phyloP scores from a whole-genome alignment of 2,888 invertebrate species.

The Drosophila fungiperda region DNA sequence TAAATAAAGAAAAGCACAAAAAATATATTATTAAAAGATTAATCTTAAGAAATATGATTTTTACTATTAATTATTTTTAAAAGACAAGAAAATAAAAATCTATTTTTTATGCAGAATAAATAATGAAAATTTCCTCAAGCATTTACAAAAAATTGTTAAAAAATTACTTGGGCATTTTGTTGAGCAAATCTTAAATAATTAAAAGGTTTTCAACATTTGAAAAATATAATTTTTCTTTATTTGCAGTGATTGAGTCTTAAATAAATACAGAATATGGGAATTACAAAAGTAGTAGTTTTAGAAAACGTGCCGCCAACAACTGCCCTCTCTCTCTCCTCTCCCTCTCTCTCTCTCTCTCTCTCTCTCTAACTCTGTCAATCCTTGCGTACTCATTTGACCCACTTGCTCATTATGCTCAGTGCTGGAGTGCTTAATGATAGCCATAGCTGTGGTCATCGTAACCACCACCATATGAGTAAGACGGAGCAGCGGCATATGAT shows the following conservation, averaged over 20 bases:
- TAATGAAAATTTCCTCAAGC: background rate
- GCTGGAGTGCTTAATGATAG: conserved; percentile 58
- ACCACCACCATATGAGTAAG: conserved; percentile 57
- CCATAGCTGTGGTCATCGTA: conserved; percentile 68
- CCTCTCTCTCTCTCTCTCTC: conserved; percentile 1
- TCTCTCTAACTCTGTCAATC: conserved; percentile 1
- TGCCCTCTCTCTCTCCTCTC: conserved; percentile 17
- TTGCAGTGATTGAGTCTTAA: conserved; percentile 68
- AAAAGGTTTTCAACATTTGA: conserved; percentile 37
- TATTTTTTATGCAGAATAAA: background rate
- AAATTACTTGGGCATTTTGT: background rate
- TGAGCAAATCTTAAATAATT: background rate
- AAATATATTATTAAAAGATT: background rate
- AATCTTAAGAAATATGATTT: background rate
- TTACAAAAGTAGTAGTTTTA: conserved; percentile 42
- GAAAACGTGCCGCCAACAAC: conserved; percentile 59
- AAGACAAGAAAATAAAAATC: background rate
- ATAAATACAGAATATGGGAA: conserved; percentile 67
- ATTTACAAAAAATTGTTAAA: background rate
- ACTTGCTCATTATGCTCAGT: conserved; percentile 9
- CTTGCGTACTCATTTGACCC: conserved; percentile 5
- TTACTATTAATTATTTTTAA: too few species aligned
- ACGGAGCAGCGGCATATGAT: conserved; percentile 68
- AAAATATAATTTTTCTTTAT: conserved; percentile 78
- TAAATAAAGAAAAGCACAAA: background rate